Conservation (phyloP, 2,888 invertebrate genomes). For the Tuta absoluta region DNA sequence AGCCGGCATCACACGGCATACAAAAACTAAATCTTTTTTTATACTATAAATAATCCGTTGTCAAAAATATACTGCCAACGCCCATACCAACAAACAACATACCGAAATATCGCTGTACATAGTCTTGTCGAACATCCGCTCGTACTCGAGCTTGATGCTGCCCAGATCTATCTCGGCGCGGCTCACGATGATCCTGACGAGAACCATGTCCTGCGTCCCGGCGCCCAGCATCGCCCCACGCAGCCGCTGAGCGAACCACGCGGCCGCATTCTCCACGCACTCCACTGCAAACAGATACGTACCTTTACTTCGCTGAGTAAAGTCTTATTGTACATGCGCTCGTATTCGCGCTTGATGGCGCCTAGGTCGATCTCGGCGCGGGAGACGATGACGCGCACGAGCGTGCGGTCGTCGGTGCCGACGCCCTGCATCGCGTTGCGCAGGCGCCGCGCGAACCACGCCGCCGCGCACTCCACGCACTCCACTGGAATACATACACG, state of each 20-base stretch:
- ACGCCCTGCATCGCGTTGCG: slow-evolving; percentile 85
- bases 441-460: slow-evolving; percentile 86
- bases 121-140: slow-evolving; percentile 85
- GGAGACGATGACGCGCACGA: slow-evolving; percentile 86
- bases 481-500: slow-evolving; percentile 79
- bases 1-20: too few relatives aligned
- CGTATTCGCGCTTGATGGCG: slow-evolving; percentile 86
- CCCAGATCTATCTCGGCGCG: slow-evolving; percentile 86
- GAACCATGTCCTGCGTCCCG: slow-evolving; percentile 86
- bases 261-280: slow-evolving; percentile 85
- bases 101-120: slow-evolving; percentile 84
- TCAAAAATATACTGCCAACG: slow-evolving; percentile 28
- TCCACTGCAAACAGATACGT: slow-evolving; percentile 82
- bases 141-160: slow-evolving; percentile 85
- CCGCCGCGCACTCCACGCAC: slow-evolving; percentile 84
- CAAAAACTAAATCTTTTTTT: too few relatives aligned
- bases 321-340: slow-evolving; percentile 85
- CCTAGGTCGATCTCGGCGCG: slow-evolving; percentile 86
- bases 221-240: slow-evolving; percentile 84
- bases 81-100: slow-evolving; percentile 43
- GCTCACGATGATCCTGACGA: slow-evolving; percentile 85
- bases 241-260: slow-evolving; percentile 86
- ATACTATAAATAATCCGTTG: too few relatives aligned
- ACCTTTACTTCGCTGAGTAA: slow-evolving; percentile 84
- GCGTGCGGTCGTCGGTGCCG: slow-evolving; percentile 86